phyloP scores from a whole-genome alignment of 2,113 vertebrate species.

The Trematocara marginatum region DNA sequence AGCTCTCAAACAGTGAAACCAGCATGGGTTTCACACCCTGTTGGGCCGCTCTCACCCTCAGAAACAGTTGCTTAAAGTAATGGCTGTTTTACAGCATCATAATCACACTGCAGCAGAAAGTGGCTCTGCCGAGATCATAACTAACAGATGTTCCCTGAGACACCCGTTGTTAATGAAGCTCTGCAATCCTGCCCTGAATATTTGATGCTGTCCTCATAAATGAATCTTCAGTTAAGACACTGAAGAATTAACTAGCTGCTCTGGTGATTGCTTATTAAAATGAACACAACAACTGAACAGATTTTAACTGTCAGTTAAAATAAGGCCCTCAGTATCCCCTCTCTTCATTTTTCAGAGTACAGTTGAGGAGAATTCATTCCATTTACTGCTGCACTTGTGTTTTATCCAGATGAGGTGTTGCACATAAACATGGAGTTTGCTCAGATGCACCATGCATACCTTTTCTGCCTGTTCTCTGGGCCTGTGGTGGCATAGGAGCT shows the following conservation, averaged over 20 bases:
- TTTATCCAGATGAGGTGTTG: neutral
- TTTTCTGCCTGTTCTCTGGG: neutral
- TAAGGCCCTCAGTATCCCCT: neutral
- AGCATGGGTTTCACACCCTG: neutral
- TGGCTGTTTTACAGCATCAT: constrained; percentile 52
- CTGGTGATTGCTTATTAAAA: constrained; percentile 27
- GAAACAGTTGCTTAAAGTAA: constrained; percentile 42
- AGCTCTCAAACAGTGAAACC: neutral
- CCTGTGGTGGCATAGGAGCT: neutral
- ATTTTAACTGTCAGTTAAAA: neutral
- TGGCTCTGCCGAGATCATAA: constrained; percentile 55
- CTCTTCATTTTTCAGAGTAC: neutral
- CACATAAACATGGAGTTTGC: neutral
- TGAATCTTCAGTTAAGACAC: constrained; percentile 36
- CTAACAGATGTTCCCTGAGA: constrained; percentile 64
- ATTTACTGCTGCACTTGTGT: neutral
- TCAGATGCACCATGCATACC: neutral
- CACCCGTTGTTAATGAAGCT: constrained; percentile 61
- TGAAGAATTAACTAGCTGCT: constrained; percentile 44
- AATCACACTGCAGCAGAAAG: constrained; percentile 66
- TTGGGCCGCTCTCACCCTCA: neutral
- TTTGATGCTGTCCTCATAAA: constrained; percentile 62
- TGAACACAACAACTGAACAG: neutral
- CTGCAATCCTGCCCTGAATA: constrained; percentile 50
- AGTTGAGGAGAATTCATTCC: neutral